Base-by-base conservation (phyloP, 1,140 invertebrate species). In the Procambarus clarkii region DNA sequence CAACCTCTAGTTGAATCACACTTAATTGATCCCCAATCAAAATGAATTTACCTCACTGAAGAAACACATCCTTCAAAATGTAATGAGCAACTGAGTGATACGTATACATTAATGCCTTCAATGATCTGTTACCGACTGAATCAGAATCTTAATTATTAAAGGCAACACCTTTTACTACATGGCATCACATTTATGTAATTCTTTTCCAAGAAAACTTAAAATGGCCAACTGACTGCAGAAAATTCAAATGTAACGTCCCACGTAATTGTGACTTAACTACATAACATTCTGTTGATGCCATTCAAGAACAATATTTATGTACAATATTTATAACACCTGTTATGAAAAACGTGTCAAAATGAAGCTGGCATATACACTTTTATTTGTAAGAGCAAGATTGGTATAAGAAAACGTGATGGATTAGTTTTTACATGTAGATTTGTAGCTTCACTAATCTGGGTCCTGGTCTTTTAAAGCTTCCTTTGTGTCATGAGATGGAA, bases 361-460 rank as follows among this genome's bases (percentile, higher is more conserved):
- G 34, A 54, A 54, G 79, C 48, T 54, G 18, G 54, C 48, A 80
- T 80, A 24, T 54, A 80, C 79, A 79, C 77, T n/a, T 54, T 54
- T 69, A 69, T 69, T 69, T 69, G 64, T 24, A 80, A 80, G 79
- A 54, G 79, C 79, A 80, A 54, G 48, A 80, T 54, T 80, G 79
- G 79, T 18, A 54, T 80, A 82, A 3, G 64, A 69, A 82, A 82
- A 82, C 15, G n/a, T 82, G 80, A 82, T 82, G 80, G 80, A 82
- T 82, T 82, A 60, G 34, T 34, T 45, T 82, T 60, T 45, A 11
- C 24, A 45, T 60, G 80, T 34, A 34, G 54, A 15, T 82, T 24
- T 34, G 34, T 24, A 82, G n/a, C 3, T 48, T 82, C 50, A 82
- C 50, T 60, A 58, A 82, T 50, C 76, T 11, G 24, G 45, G 13